Evolutionary conservation across 2,113 vertebrate genomes (phyloP).

Genomic region (Macquaria australasica): DNA sequence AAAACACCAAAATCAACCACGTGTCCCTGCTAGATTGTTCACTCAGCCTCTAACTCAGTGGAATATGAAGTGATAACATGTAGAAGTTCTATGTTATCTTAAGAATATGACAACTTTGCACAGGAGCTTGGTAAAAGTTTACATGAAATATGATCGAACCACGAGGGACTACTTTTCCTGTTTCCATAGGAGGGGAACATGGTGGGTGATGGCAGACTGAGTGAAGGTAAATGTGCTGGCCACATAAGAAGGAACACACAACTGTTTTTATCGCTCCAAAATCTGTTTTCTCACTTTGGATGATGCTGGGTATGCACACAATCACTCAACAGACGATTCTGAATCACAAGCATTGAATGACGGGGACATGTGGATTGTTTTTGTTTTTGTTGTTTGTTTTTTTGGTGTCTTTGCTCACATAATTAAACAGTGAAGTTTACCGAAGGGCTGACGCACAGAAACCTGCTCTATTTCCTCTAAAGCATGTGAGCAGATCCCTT

Average conservation of each 20-base stretch:
- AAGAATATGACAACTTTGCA: neutral
- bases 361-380: neutral
- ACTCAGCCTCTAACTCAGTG: neutral
- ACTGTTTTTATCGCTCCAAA: neutral
- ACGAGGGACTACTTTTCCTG: conserved; percentile 9
- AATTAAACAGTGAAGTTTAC: neutral
- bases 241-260: conserved; percentile 14
- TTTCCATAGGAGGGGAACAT: neutral
- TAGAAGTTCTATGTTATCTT: neutral
- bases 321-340: conserved; percentile 3
- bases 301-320: neutral
- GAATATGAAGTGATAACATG: neutral
- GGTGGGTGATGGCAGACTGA: conserved; percentile 29
- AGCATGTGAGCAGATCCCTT: neutral
- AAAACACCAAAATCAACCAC: conserved; percentile 5
- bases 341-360: neutral
- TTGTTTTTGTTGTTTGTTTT: too few species aligned
- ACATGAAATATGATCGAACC: conserved; percentile 4
- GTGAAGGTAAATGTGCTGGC: conserved; percentile 26
- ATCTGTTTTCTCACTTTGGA: conserved; percentile 32
- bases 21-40: neutral
- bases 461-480: neutral
- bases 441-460: neutral
- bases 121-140: neutral
- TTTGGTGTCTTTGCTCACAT: neutral